Conservation (phyloP, 2,113 vertebrate genomes). For the Typhlomys cinereus region DNA sequence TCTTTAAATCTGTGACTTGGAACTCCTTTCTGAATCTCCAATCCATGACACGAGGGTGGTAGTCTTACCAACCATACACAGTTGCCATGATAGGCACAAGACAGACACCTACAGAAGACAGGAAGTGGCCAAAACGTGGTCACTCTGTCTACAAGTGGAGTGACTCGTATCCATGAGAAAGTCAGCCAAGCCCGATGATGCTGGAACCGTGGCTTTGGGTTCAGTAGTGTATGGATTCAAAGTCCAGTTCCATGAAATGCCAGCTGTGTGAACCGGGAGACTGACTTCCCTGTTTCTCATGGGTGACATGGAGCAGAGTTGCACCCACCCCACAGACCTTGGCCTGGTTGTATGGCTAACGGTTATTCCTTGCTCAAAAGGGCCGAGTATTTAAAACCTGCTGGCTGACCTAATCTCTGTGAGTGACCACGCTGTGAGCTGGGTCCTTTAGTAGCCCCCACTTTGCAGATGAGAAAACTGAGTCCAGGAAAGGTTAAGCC, state of each 20-base stretch:
- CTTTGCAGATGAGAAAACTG: not conserved
- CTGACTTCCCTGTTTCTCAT: not conserved
- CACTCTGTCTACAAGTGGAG: accelerated
- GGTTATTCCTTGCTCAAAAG: not conserved
- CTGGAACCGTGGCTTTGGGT: not conserved
- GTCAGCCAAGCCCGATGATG: not conserved
- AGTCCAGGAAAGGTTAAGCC: not conserved
- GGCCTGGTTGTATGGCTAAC: not conserved
- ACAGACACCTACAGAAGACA: too few species aligned
- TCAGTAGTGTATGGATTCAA: not conserved
- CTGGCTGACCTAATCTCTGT: not conserved
- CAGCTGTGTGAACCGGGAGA: not conserved
- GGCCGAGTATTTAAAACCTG: not conserved
- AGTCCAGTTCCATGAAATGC: not conserved
- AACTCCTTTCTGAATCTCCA: not conserved
- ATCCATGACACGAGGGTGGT: not conserved
- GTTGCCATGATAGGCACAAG: too few species aligned
- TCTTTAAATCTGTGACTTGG: not conserved
- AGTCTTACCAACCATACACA: accelerated
- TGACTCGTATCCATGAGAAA: not conserved
- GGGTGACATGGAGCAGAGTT: not conserved
- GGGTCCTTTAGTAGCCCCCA: too few species aligned
- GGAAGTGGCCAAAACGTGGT: not conserved
- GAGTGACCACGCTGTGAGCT: not conserved
- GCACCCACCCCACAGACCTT: not conserved